A percentile compares a stretch with the other conserved stretches of the same genome.
These are phyloP conservation scores for Drosophila arizonae DNA, from an alignment of 1,140 invertebrate genomes.

Conservation along the genomic window DNA sequence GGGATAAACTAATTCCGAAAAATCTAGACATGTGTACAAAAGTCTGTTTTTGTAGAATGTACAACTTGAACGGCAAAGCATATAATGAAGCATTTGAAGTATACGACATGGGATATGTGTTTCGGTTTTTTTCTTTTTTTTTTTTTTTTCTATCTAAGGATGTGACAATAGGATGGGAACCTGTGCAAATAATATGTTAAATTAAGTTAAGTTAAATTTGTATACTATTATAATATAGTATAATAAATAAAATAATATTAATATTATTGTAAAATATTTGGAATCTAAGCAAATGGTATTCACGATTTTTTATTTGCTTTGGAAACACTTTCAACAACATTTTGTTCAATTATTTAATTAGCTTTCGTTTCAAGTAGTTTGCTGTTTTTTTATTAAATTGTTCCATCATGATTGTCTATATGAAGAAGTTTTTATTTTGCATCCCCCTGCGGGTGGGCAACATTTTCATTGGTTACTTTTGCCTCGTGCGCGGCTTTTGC, in stretches of 20 bases:
- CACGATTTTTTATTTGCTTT: not conserved
- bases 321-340: constrained; percentile 1
- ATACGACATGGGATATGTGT: no score
- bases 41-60: not conserved
- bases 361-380: not conserved
- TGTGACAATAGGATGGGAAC: no score
- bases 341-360: no score
- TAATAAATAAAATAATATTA: no score
- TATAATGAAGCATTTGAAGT: no score
- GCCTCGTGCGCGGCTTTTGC: not conserved
- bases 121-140: no score
- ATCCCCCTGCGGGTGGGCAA: constrained; percentile 23
- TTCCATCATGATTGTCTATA: constrained; percentile 12
- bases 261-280: no score
- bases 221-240: no score
- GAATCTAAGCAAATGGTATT: not conserved
- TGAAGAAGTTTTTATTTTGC: constrained; percentile 26
- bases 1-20: not conserved
- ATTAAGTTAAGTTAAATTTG: no score
- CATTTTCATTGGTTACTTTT: not conserved
- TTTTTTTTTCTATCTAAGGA: no score
- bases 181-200: no score
- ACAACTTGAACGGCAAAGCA: no score
- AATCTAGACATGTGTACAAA: not conserved
- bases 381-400: not conserved